Evolutionary conservation across 2,113 vertebrate genomes (phyloP), one percentile per base, ranked within the genome.

Genomic region (Strix aluco): DNA sequence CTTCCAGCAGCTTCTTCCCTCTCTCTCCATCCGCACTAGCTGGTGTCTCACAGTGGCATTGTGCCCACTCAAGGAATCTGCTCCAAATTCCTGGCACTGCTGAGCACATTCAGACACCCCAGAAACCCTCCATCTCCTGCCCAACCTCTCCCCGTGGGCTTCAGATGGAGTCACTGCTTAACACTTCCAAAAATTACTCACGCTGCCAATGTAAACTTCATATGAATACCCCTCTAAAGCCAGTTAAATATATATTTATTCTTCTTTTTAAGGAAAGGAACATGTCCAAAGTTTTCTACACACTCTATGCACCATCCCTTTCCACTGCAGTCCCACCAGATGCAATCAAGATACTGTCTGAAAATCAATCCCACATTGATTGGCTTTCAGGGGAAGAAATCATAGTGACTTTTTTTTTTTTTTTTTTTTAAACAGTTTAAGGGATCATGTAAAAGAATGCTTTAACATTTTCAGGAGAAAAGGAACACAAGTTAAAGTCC

Each of bases 21-120:
- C 36, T 59, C 49, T 73, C 30, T 26, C 11, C 34, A 57, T 38
- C 61, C 15, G 0, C 0, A 0, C 42, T 51, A 14, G 9, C 67
- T 69, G 54, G 27, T 36, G 21, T 13, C 92, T 46, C 80, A 34
- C 44, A 49, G 20, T 7, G 23, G 72, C 54, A 65, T 11, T 4
- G 1, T 63, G 61, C 79, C 84, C 27, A 23, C 23, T 73, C 3
- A 1, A 29, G 61, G 55, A 73, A 62, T 38, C 52, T 57, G 88
- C 69, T 63, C 62, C 67, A 42, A 29, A 18, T 14, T 30, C 29
- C 66, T 46, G 71, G n/a, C 71, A 47, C 38, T 34, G 30, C 52
- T 71, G 29, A 67, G 62, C 47, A 30, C 51, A 16, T 34, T 40
- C 34, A 18, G 29, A 9, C 54, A 58, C 23, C 34, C n/a, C 47